phyloP scores from a whole-genome alignment of 2,888 invertebrate genomes.

The Erebia palarica region DNA sequence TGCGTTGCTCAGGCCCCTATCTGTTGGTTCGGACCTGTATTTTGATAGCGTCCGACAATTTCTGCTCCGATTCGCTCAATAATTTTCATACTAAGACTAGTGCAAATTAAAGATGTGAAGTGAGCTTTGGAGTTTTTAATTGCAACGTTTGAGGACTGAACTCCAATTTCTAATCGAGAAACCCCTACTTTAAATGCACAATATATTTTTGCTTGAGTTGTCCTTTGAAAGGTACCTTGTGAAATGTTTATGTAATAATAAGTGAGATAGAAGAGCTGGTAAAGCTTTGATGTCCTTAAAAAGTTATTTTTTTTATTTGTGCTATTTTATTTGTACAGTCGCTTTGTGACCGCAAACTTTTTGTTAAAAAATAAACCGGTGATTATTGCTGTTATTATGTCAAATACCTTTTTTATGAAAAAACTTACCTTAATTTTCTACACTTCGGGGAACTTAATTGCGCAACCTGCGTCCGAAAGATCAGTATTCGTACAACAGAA shows the following conservation, averaged over 20 bases:
- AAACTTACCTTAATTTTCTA: constrained; percentile 52
- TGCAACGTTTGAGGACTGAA: constrained; percentile 48
- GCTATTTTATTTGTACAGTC: not conserved
- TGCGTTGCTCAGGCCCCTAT: constrained; percentile 68
- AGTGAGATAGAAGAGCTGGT: not conserved
- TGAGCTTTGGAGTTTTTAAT: constrained; percentile 75
- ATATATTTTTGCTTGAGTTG: not conserved
- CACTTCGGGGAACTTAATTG: constrained; percentile 70
- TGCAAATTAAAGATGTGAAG: constrained; percentile 61
- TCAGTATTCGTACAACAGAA: constrained; percentile 59
- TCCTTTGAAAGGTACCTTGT: too few relatives aligned
- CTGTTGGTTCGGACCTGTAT: constrained; percentile 67
- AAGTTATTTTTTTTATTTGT: not conserved
- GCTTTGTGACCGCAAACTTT: constrained; percentile 8
- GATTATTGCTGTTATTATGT: constrained; percentile 62
- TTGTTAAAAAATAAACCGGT: constrained; percentile 37
- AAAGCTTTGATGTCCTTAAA: not conserved
- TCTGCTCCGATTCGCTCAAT: constrained; percentile 64
- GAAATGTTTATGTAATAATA: too few relatives aligned
- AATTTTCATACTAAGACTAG: constrained; percentile 69
- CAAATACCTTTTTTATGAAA: constrained; percentile 54
- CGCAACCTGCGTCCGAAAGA: constrained; percentile 70
- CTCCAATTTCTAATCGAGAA: not conserved
- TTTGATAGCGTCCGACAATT: constrained; percentile 69
- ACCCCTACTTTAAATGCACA: not conserved